Base-by-base conservation (phyloP, 1,140 invertebrate species). In the Drosophila burlai region DNA sequence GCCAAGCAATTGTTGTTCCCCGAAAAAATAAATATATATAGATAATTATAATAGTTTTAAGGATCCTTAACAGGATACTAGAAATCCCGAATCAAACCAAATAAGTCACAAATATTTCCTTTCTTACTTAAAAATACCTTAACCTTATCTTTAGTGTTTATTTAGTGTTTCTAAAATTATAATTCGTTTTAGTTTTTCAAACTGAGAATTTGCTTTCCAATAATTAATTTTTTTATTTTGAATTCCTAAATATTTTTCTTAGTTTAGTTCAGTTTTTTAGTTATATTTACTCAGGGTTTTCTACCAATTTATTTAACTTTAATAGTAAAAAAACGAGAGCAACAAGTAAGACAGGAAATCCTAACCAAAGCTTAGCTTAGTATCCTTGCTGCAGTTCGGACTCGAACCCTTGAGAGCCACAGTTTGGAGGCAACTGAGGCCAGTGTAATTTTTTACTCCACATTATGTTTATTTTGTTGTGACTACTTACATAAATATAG, bases 51-150 rank as follows among this genome's bases (percentile, higher is more conserved):
- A 21, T 21, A 1, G 18, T 21, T 5, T 18, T 45, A 6, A 11
- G 18, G 4, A 13, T 45, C 18, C 11, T 46, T 15, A 13, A 21
- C 4, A 24, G 13, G 6, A 46, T 11, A 46, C 21, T 15, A 1
- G 21, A 47, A 0, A 24, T 21, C 10, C 4, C 0, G 5, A 3
- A 6, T 2, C 0, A 21, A 6, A 10, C 1, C 3, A 10, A 5
- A 4, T 11, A 18, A 42, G 21, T 21, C 40, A 18, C 0, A n/a
- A 43, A n/a, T n/a, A 43, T n/a, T 3, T 43, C 8, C 7, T 18
- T 43, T 43, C 15, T 15, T 15, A 15, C 31, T 34, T 34, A 34
- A 10, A 34, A 34, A 34, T n/a, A n/a, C n/a, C n/a, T n/a, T n/a
- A n/a, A n/a, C n/a, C n/a, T n/a, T n/a, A n/a, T n/a, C n/a, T n/a